These are phyloP conservation scores for Quiscalus mexicanus DNA, from an alignment of 2,113 vertebrate species.

Conservation along the genomic window DNA sequence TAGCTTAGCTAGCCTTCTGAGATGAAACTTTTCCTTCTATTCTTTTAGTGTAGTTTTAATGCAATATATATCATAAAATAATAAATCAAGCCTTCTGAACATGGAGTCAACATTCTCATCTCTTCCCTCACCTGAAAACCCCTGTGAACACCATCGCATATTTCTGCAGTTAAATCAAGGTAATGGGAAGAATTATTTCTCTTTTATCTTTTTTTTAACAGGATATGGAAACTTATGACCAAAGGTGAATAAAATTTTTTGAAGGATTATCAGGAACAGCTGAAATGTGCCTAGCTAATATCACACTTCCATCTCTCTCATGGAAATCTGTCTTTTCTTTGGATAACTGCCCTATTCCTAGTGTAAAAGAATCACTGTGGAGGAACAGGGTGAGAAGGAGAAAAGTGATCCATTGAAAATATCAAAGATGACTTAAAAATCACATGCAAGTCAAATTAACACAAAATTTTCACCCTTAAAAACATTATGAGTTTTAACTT, in stretches of 20 bases:
- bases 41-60: too few species aligned
- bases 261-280: not conserved
- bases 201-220: not conserved
- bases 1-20: too few species aligned
- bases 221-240: not conserved
- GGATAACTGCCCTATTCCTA: not conserved
- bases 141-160: not conserved
- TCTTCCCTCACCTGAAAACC: too few species aligned
- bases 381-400: not conserved
- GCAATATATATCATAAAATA: too few species aligned
- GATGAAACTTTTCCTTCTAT: too few species aligned
- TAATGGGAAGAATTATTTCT: not conserved
- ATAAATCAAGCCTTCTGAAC: too few species aligned
- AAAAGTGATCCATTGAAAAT: not conserved
- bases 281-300: not conserved
- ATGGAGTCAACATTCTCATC: too few species aligned
- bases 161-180: not conserved
- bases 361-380: not conserved
- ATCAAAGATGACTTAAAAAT: not conserved
- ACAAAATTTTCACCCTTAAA: not conserved
- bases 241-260: not conserved
- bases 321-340: not conserved
- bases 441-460: not conserved
- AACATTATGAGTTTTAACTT: not conserved
- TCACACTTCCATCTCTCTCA: not conserved